These are phyloP conservation scores for Stomorhina lunata DNA, from an alignment of 2,888 invertebrate species.

Conservation along the genomic window DNA sequence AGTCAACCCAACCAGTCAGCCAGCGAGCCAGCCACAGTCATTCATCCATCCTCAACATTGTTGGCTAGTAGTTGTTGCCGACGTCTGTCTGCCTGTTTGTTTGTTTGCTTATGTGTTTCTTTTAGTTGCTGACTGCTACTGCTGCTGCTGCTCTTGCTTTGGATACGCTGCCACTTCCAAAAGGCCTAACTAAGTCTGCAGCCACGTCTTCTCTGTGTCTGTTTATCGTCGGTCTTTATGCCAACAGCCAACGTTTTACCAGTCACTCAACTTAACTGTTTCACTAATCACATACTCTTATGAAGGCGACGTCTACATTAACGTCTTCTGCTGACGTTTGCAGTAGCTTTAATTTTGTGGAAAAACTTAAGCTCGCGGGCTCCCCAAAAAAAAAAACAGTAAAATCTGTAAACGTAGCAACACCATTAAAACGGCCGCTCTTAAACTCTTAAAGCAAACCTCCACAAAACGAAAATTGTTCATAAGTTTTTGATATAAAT, in stretches of 20 bases:
- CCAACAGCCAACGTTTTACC: neutral
- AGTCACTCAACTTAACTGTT: slow-evolving; percentile 14
- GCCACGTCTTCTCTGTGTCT: too few species aligned
- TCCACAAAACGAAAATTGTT: too few species aligned
- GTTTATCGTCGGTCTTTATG: slow-evolving; percentile 26
- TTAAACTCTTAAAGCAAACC: slow-evolving; percentile 24
- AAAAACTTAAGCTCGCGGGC: slow-evolving; percentile 48
- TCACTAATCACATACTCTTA: slow-evolving; percentile 11
- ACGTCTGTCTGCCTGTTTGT: too few species aligned
- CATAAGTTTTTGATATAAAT: neutral
- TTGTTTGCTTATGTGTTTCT: slow-evolving; percentile 54
- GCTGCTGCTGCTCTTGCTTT: too few species aligned
- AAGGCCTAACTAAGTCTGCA: slow-evolving; percentile 27
- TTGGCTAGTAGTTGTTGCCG: slow-evolving; percentile 60
- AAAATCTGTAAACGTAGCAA: slow-evolving; percentile 28
- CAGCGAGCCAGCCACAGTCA: slow-evolving; percentile 68
- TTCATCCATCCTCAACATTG: slow-evolving; percentile 64
- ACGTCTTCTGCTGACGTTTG: too few species aligned
- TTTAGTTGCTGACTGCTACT: slow-evolving; percentile 59
- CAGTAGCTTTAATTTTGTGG: slow-evolving; percentile 45
- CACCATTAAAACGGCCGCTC: slow-evolving; percentile 12
- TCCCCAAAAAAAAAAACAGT: slow-evolving; percentile 47
- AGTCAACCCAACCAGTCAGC: slow-evolving; percentile 72
- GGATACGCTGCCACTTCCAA: slow-evolving; percentile 40
- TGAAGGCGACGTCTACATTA: slow-evolving; percentile 15